phyloP scores from a whole-genome alignment of 2,888 invertebrate genomes.

The Exephanes ischioxanthus region DNA sequence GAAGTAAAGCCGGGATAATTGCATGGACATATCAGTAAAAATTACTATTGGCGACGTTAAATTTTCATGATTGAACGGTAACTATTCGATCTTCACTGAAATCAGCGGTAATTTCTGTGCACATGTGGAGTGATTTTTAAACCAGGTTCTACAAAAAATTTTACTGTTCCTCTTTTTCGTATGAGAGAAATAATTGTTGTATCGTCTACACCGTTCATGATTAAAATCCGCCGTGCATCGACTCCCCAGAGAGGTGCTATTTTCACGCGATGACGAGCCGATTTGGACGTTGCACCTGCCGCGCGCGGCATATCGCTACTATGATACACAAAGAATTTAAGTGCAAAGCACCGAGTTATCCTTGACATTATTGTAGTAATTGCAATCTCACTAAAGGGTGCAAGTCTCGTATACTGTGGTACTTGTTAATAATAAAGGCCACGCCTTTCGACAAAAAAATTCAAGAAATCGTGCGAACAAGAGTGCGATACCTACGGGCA shows the following conservation, averaged over 20 bases:
- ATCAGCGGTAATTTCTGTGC: too few relatives aligned
- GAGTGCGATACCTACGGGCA: conserved; percentile 17
- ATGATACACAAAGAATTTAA: conserved; percentile 41
- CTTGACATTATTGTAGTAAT: conserved; percentile 81
- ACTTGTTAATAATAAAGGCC: conserved; percentile 73
- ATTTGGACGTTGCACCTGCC: conserved; percentile 70
- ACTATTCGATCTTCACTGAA: too few relatives aligned
- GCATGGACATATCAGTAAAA: too few relatives aligned
- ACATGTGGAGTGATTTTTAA: too few relatives aligned
- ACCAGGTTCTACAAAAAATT: too few relatives aligned
- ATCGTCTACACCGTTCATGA: not conserved
- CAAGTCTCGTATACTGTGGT: conserved; percentile 64
- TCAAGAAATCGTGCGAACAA: conserved; percentile 7
- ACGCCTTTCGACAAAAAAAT: conserved; percentile 75
- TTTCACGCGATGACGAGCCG: conserved; percentile 65
- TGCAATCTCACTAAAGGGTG: conserved; percentile 69
- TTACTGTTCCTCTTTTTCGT: too few relatives aligned
- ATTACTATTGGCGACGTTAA: too few relatives aligned
- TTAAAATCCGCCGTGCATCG: conserved; percentile 5
- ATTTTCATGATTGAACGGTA: too few relatives aligned
- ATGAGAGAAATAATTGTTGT: not conserved
- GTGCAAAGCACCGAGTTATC: conserved; percentile 78
- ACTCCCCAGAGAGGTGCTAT: conserved; percentile 64
- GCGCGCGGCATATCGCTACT: conserved; percentile 32
- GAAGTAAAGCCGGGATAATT: too few relatives aligned